Evolutionary conservation across 2,888 invertebrate genomes (phyloP).

Genomic region (Eudemis profundana): DNA sequence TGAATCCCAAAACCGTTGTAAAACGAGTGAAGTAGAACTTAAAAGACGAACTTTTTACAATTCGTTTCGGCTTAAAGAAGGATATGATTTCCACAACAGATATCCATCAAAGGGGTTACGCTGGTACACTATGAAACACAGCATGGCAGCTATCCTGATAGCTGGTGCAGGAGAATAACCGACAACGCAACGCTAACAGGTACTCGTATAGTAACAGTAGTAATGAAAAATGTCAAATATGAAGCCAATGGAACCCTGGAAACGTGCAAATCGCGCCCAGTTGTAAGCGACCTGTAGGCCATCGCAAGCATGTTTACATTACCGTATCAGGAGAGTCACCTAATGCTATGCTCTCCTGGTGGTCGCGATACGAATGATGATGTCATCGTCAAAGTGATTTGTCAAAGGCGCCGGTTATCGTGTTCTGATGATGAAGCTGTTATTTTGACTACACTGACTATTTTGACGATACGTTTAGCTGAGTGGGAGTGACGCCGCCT

Average conservation of each 20-base stretch:
- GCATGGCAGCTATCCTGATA: too few species aligned
- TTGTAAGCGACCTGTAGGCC: conserved; percentile 55
- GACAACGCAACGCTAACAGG: too few species aligned
- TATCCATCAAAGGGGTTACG: too few species aligned
- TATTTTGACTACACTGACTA: background rate
- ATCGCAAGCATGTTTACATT: conserved; percentile 67
- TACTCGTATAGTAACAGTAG: too few species aligned
- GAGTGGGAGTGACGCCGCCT: too few species aligned
- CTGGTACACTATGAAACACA: too few species aligned
- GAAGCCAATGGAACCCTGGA: conserved; percentile 9
- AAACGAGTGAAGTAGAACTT: too few species aligned
- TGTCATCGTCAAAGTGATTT: conserved; percentile 64
- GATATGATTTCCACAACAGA: too few species aligned
- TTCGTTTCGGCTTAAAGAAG: too few species aligned
- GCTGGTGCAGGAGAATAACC: too few species aligned
- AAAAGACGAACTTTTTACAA: too few species aligned
- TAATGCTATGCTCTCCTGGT: conserved; percentile 73
- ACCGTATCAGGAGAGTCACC: conserved; percentile 65
- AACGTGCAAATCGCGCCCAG: conserved; percentile 16
- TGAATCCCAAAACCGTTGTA: too few species aligned
- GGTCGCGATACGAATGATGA: conserved; percentile 71
- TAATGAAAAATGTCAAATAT: background rate
- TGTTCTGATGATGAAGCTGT: conserved; percentile 47
- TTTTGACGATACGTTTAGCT: background rate
- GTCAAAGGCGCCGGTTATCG: conserved; percentile 52